Conservation (phyloP, 2,113 vertebrate species). For the Nerophis ophidion region DNA sequence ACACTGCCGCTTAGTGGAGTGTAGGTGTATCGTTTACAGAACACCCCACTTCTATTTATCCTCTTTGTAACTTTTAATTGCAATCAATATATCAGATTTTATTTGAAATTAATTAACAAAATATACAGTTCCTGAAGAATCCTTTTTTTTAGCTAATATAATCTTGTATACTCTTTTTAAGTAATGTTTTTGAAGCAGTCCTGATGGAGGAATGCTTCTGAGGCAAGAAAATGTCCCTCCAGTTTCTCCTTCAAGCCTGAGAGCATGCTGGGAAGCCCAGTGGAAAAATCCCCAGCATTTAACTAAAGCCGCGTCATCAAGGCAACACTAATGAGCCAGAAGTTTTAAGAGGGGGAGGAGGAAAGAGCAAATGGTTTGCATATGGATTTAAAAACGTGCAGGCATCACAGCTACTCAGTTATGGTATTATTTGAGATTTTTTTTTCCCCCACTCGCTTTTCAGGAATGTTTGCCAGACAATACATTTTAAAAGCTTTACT, state of each 20-base stretch:
- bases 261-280: slow-evolving; percentile 45
- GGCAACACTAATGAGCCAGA: slow-evolving; percentile 66
- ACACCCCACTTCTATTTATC: no score
- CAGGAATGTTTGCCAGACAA: background rate
- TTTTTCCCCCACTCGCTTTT: slow-evolving; percentile 6
- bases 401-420: slow-evolving; percentile 62
- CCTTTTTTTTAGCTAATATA: no score
- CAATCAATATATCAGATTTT: no score
- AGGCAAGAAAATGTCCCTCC: slow-evolving; percentile 20
- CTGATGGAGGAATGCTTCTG: slow-evolving; percentile 19
- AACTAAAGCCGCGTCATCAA: slow-evolving; percentile 70
- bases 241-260: slow-evolving; percentile 12
- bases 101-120: no score
- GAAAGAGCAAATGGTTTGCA: slow-evolving; percentile 62
- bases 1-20: slow-evolving; percentile 63
- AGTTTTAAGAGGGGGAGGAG: slow-evolving; percentile 56
- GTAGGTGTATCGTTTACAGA: background rate
- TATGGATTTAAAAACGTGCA: slow-evolving; percentile 69
- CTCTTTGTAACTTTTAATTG: no score
- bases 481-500: background rate
- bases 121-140: no score
- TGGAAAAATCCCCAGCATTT: slow-evolving; percentile 72
- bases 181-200: background rate
- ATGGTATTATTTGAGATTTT: no score
- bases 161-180: no score